phyloP scores from a whole-genome alignment of 2,797 vertebrate species.

The Anisognathus igniventris region DNA sequence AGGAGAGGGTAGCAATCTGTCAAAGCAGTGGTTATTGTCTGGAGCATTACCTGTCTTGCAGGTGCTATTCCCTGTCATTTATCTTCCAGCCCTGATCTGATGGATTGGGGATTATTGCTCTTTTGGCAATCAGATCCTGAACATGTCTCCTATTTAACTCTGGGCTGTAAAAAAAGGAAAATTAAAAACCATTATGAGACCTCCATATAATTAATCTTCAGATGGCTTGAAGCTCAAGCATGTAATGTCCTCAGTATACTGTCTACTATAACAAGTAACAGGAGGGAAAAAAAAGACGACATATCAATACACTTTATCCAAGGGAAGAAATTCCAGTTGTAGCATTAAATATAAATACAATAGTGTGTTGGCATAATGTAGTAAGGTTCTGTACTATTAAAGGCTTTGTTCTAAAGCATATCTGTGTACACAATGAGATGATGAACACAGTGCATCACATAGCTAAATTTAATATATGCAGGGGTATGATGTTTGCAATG shows the following conservation, averaged over 20 bases:
- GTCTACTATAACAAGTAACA: slow-evolving; percentile 66
- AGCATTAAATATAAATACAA: slow-evolving; percentile 81
- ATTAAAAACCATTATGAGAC: slow-evolving; percentile 73
- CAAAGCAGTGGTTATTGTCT: slow-evolving; percentile 53
- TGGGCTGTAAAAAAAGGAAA: slow-evolving; percentile 73
- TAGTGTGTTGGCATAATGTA: slow-evolving; percentile 77
- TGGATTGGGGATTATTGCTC: slow-evolving; percentile 76
- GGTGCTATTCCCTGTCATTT: slow-evolving; percentile 76
- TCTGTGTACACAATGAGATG: slow-evolving; percentile 80
- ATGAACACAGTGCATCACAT: slow-evolving; percentile 82
- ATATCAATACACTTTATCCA: slow-evolving; percentile 69
- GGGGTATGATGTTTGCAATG: slow-evolving; percentile 91
- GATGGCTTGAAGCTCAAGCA: slow-evolving; percentile 72
- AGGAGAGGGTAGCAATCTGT: slow-evolving; percentile 61
- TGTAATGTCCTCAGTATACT: slow-evolving; percentile 61
- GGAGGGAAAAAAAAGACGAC: slow-evolving; percentile 45
- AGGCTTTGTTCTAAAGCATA: slow-evolving; percentile 81
- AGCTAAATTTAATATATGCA: slow-evolving; percentile 96
- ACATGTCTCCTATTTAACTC: slow-evolving; percentile 79
- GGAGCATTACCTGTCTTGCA: slow-evolving; percentile 80
- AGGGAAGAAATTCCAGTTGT: slow-evolving; percentile 72
- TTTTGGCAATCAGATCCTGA: slow-evolving; percentile 79
- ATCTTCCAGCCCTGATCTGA: slow-evolving; percentile 73
- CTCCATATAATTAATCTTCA: slow-evolving; percentile 77
- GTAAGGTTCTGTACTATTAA: slow-evolving; percentile 76